Conservation (phyloP, 1,140 invertebrate species). For the Phenacoccus solenopsis region DNA sequence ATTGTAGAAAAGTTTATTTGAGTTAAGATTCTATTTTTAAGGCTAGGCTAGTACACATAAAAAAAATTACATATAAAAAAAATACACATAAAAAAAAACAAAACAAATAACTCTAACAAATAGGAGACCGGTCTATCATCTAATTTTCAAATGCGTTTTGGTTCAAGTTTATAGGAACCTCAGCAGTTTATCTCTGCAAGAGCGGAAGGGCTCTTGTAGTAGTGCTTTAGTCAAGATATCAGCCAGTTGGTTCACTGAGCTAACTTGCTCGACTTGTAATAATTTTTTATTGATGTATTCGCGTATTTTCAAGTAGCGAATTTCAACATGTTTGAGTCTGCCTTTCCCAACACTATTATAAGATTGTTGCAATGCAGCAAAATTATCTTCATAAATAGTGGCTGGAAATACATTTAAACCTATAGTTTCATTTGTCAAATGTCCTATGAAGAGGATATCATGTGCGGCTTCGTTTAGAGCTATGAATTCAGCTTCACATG, state of each 20-base stretch:
- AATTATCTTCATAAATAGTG: conserved; percentile 11
- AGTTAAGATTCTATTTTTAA: too few species aligned
- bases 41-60: too few species aligned
- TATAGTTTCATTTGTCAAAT: background rate
- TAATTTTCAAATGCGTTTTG: background rate
- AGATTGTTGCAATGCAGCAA: background rate
- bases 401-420: background rate
- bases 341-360: background rate
- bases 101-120: too few species aligned
- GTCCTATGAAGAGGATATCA: background rate
- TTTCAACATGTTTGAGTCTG: conserved; percentile 9
- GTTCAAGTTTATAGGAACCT: background rate
- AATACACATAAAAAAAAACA: too few species aligned
- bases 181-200: background rate
- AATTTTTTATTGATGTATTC: background rate
- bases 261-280: background rate
- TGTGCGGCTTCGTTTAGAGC: background rate
- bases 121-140: too few species aligned
- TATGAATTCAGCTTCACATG: background rate
- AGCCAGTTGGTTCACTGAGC: background rate
- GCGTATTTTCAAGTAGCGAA: background rate
- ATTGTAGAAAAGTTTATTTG: too few species aligned
- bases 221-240: background rate
- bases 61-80: too few species aligned
- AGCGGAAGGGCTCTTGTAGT: background rate